Evolutionary conservation across 2,797 vertebrate genomes (phyloP).

Genomic region (Pseudochirops cupreus): DNA sequence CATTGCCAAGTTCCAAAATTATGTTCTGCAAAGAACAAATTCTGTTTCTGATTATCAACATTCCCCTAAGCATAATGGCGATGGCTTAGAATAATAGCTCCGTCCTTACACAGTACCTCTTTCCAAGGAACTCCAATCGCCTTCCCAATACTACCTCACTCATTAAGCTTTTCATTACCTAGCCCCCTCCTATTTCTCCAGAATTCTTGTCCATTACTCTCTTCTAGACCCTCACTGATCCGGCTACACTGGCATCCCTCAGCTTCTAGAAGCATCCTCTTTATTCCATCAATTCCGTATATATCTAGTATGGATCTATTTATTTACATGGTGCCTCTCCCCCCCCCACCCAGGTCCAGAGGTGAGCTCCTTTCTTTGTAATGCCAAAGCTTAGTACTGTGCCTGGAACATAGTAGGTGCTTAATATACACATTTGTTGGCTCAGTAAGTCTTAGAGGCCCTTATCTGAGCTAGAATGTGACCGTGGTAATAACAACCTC

Average conservation of each 20-base stretch:
- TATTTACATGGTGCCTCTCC: background rate
- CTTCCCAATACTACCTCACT: background rate
- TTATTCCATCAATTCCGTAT: background rate
- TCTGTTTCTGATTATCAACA: conserved; percentile 65
- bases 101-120: background rate
- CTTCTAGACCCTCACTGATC: background rate
- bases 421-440: background rate
- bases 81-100: background rate
- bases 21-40: conserved; percentile 48
- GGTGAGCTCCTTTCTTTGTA: background rate
- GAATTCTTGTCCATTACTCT: background rate
- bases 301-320: background rate
- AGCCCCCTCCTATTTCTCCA: background rate
- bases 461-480: background rate
- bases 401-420: background rate
- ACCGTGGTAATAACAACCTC: background rate
- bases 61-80: conserved; percentile 46
- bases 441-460: background rate
- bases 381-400: background rate
- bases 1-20: conserved; percentile 67
- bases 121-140: background rate
- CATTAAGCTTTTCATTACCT: background rate
- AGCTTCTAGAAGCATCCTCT: background rate
- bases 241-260: background rate
- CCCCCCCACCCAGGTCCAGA: background rate